phyloP scores from a whole-genome alignment of 2,888 invertebrate species.

The Tortrix viridana region DNA sequence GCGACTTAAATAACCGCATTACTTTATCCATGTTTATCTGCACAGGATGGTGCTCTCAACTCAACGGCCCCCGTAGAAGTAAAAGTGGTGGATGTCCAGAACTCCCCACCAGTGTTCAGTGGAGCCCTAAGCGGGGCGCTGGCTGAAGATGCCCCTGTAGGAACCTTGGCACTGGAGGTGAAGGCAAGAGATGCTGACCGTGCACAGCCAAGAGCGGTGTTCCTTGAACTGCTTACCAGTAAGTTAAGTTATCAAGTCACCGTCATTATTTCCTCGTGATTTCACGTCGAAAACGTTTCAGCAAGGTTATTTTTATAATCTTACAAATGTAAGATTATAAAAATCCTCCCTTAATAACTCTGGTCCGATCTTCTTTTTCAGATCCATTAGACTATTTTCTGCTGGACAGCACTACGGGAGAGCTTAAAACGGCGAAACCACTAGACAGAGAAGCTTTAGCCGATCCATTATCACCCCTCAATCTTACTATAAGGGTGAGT shows the following conservation, averaged over 20 bases:
- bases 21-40: neutral
- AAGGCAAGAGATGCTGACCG: constrained; percentile 93
- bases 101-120: constrained; percentile 93
- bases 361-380: constrained; percentile 54
- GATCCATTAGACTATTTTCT: constrained; percentile 95
- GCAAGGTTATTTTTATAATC: too few relatives aligned
- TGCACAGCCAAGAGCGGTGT: constrained; percentile 91
- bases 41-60: constrained; percentile 90
- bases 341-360: too few relatives aligned
- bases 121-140: constrained; percentile 91
- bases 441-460: constrained; percentile 93
- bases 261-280: too few relatives aligned
- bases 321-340: too few relatives aligned
- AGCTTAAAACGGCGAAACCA: constrained; percentile 92
- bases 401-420: constrained; percentile 90
- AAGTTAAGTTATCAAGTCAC: neutral
- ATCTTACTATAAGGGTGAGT: constrained; percentile 88
- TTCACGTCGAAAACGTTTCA: too few relatives aligned
- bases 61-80: constrained; percentile 90
- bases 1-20: too few relatives aligned
- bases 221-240: constrained; percentile 92
- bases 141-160: constrained; percentile 92
- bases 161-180: constrained; percentile 90
- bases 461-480: constrained; percentile 91
- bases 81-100: constrained; percentile 93